Percentiles rank a stretch among this genome's conserved stretches.
Conservation (phyloP, 2,797 vertebrate species). For the Falco naumanni region DNA sequence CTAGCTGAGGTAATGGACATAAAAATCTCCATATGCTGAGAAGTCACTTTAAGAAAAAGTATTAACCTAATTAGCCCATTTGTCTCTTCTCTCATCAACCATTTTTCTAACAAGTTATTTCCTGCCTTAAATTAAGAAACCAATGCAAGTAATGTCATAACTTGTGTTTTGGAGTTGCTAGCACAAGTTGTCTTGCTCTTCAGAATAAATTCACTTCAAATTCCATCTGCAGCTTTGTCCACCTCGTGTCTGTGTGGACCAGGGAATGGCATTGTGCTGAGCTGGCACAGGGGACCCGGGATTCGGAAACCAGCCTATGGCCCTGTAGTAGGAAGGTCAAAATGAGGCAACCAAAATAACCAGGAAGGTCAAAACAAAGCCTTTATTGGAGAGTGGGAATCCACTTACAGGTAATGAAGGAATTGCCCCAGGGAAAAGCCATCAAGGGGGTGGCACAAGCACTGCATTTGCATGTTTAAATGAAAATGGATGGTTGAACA, state of each 20-base stretch:
- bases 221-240: background rate
- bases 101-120: background rate
- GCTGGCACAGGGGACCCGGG: fast-evolving
- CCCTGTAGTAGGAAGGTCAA: background rate
- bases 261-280: fast-evolving
- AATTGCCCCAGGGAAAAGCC: background rate
- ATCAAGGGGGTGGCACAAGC: background rate
- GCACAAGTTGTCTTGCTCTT: background rate
- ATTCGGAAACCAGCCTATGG: background rate
- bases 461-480: background rate
- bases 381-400: background rate
- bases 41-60: background rate
- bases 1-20: slow-evolving; percentile 43
- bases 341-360: background rate
- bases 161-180: background rate
- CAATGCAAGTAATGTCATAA: background rate
- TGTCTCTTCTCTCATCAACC: background rate
- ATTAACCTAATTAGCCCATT: slow-evolving; percentile 21
- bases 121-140: background rate
- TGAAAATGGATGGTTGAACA: background rate
- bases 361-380: background rate
- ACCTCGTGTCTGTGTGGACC: background rate
- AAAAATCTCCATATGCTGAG: slow-evolving; percentile 12
- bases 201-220: background rate
- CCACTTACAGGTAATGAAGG: background rate